Percentiles rank a stretch among this genome's conserved stretches.
These are phyloP conservation scores for Prionace glauca DNA, from an alignment of 2,797 vertebrate species.

Conservation along the genomic window DNA sequence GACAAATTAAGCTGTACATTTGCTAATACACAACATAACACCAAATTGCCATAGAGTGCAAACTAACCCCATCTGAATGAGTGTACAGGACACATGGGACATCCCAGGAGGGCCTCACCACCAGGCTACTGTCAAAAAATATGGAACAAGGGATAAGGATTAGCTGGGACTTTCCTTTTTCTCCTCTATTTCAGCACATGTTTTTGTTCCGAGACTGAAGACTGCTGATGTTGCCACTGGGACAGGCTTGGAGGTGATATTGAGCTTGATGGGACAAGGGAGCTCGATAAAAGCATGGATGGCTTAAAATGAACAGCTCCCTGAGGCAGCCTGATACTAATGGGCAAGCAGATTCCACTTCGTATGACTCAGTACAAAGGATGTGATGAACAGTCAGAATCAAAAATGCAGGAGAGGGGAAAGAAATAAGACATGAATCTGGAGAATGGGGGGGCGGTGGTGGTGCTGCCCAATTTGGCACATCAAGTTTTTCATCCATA, in stretches of 20 bases:
- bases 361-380: not conserved
- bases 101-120: not conserved
- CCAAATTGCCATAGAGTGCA: not conserved
- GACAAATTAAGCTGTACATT: not conserved
- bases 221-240: not conserved
- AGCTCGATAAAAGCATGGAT: not conserved
- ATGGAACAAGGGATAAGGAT: not conserved
- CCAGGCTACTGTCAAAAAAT: not conserved
- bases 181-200: not conserved
- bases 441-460: not conserved
- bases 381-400: not conserved
- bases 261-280: not conserved
- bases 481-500: not conserved
- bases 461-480: not conserved
- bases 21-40: not conserved
- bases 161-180: not conserved
- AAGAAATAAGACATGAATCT: not conserved
- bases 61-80: not conserved
- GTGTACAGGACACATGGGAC: not conserved
- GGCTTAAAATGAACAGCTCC: not conserved
- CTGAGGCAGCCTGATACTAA: not conserved
- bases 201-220: not conserved
- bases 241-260: not conserved
- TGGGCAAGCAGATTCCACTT: no score
- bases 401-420: not conserved